Percentiles rank a stretch among this genome's conserved stretches.
Evolutionary conservation across 2,797 vertebrate genomes (phyloP).

Genomic region (Poeciliopsis presidionis): DNA sequence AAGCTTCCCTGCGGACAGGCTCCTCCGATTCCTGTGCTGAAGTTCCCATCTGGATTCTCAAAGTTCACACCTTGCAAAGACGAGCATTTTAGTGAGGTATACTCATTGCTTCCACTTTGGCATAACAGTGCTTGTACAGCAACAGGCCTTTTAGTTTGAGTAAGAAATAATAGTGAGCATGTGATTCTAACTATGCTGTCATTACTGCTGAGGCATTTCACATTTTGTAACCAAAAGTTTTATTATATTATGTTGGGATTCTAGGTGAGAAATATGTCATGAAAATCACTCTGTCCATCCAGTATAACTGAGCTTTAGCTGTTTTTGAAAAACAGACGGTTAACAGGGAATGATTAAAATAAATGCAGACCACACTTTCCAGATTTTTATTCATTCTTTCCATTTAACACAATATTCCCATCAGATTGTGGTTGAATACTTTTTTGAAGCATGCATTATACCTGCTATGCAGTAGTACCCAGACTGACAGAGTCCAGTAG

Average conservation of each 20-base stretch:
- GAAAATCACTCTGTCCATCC: background rate
- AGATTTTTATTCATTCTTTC: background rate
- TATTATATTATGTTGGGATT: background rate
- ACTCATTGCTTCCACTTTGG: background rate
- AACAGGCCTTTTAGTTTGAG: background rate
- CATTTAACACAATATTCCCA: background rate
- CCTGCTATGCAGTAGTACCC: slow-evolving; percentile 88
- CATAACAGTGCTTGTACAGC: background rate
- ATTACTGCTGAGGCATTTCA: background rate
- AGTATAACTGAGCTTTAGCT: background rate
- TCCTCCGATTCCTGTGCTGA: slow-evolving; percentile 84
- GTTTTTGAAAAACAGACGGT: background rate
- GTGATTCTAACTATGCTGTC: background rate
- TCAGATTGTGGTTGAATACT: no score
- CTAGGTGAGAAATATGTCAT: background rate
- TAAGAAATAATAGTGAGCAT: background rate
- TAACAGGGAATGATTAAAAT: background rate
- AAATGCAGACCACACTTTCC: background rate
- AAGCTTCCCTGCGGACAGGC: slow-evolving; percentile 88
- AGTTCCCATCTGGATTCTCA: slow-evolving; percentile 81
- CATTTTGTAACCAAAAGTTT: background rate
- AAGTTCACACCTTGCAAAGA: slow-evolving; percentile 84
- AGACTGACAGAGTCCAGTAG: slow-evolving; percentile 84
- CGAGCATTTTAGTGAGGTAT: slow-evolving; percentile 17
- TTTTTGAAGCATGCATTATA: slow-evolving; percentile 47